Conservation (phyloP, 2,888 invertebrate species). For the Drosophila anomelani region DNA sequence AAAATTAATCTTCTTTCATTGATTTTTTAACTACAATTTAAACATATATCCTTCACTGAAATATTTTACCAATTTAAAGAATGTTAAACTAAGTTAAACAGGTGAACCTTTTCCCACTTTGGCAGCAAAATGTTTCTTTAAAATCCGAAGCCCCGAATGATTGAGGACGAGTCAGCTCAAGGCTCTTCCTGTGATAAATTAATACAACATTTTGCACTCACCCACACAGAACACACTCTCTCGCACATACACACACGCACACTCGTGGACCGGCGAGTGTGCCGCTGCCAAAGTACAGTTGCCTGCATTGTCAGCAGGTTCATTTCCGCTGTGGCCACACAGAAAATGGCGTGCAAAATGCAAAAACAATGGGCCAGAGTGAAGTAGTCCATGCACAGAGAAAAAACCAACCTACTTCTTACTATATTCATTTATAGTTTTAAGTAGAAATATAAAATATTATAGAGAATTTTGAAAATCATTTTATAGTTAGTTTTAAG, state of each 20-base stretch:
- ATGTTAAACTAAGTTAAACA: background rate
- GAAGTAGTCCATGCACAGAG: background rate
- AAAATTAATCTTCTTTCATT: background rate
- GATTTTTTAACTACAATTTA: background rate
- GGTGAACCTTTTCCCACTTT: background rate
- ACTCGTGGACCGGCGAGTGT: constrained; percentile 2
- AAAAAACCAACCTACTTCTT: background rate
- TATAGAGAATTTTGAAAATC: background rate
- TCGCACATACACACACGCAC: background rate
- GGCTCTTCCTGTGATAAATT: constrained; percentile 35
- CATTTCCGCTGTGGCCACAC: constrained; percentile 48
- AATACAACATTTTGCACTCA: constrained; percentile 37
- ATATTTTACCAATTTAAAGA: background rate
- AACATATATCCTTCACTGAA: too few relatives aligned
- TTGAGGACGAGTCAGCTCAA: constrained; percentile 29
- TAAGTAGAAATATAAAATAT: background rate
- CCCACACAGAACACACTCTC: constrained; percentile 10
- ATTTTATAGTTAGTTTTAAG: too few relatives aligned
- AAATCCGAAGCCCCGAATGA: constrained; percentile 11
- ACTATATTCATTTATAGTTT: background rate
- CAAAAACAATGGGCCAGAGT: constrained; percentile 23
- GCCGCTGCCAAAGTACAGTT: constrained; percentile 17
- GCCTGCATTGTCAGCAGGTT: constrained; percentile 42
- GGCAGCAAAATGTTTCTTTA: background rate
- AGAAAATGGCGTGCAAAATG: constrained; percentile 42